A percentile compares a stretch with the other conserved stretches of the same genome.
phyloP scores from a whole-genome alignment of 2,113 vertebrate species.

The Neopipo cinnamomea region DNA sequence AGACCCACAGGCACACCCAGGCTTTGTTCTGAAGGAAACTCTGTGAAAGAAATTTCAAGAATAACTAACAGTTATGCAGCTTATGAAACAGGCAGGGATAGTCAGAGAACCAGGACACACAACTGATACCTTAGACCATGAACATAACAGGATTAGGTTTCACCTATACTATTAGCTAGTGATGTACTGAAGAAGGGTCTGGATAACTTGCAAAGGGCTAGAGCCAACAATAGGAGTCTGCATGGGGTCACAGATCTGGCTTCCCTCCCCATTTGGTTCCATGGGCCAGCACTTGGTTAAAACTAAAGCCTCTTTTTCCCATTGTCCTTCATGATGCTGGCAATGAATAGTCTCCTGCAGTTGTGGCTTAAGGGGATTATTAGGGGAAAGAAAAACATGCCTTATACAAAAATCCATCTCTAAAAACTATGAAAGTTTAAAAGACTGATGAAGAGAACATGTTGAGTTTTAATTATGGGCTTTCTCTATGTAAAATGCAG shows the following conservation, averaged over 20 bases:
- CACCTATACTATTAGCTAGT: background rate
- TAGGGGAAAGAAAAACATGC: background rate
- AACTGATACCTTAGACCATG: rapidly evolving
- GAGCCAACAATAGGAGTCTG: background rate
- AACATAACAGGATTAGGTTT: background rate
- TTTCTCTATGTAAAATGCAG: background rate
- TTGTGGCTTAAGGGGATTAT: background rate
- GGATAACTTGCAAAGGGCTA: background rate
- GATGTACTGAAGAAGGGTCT: background rate
- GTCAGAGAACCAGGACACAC: background rate
- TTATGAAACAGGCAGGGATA: background rate
- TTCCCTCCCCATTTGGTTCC: background rate
- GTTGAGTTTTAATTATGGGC: background rate
- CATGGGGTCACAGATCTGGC: background rate
- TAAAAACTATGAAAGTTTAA: background rate
- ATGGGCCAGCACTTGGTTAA: background rate
- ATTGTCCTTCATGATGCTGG: slow-evolving; percentile 19
- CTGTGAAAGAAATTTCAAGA: background rate
- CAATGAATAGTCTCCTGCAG: slow-evolving; percentile 9
- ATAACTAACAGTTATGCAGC: background rate
- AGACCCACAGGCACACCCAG: background rate
- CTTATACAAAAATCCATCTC: background rate
- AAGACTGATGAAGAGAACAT: background rate
- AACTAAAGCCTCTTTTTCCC: slow-evolving; percentile 13
- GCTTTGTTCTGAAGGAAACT: background rate